Base-by-base conservation (phyloP, 2,888 invertebrate genomes). In the Tolmerus cingulatus region DNA sequence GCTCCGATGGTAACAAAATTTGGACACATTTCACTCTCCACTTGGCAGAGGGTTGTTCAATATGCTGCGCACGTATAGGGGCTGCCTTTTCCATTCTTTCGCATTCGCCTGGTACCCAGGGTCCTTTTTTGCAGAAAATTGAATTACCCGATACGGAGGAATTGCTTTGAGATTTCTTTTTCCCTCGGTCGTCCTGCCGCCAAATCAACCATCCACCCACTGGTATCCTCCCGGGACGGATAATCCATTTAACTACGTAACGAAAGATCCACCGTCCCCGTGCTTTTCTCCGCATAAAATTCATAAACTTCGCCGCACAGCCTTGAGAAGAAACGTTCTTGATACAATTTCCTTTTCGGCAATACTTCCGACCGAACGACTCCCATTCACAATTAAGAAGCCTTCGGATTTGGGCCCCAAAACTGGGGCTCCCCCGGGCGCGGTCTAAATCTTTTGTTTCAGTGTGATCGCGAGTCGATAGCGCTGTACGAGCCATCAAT, bases 21-120 rank as follows among this genome's bases (percentile, higher is more conserved):
- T 90, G 88, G 90, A 90, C 89, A 89, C 88, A 89, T 90, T 90
- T 90, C 88, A 90, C 89, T 89, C 89, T 90, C 89, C 90, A 90
- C 89, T 90, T 89, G 89, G 88, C 89, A 89, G 88, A 57, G 86
- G 79, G 78, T 57, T 30, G 77, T 55, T 86, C 86, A 86, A 86
- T 77, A 86, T 86, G 86, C 86, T 77, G 77, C 16, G 8, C 86
- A 86, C 77, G 86, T 86, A 84, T 84, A 86, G 86, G 86, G 86
- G 86, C 77, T 78, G 86, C 77, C 51, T 86, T 86, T 86, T 55
- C 78, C 23, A 51, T 78, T 55, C 77, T 86, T 77, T 55, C 34
- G 77, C 27, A 86, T 46, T 86, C 66, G 30, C 34, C 2, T 77
- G 51, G 51, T n/a, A 30, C 46, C 82, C 34, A 40, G 40, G n/a